Percentiles rank a stretch among this genome's conserved stretches.
These are phyloP conservation scores for Carassius carassius DNA, from an alignment of 2,113 vertebrate species.

Conservation along the genomic window DNA sequence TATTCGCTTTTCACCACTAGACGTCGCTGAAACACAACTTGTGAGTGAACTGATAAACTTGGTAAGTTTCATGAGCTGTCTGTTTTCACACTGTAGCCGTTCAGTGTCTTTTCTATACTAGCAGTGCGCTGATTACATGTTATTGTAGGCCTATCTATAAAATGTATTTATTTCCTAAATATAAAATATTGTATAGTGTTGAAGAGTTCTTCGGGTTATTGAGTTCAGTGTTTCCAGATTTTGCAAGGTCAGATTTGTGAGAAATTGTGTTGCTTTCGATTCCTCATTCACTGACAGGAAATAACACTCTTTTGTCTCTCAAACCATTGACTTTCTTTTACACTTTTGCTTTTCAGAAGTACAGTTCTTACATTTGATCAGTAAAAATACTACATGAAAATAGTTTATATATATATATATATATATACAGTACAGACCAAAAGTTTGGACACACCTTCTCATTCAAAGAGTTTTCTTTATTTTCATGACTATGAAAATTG, in stretches of 20 bases:
- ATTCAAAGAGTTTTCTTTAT: too few species aligned
- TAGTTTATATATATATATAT: not conserved
- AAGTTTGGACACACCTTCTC: too few species aligned
- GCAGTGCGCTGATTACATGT: not conserved
- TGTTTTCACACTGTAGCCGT: not conserved
- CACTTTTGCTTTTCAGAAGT: not conserved
- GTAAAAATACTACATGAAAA: not conserved
- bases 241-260: not conserved
- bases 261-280: slow-evolving; percentile 31
- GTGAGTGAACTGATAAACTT: not conserved
- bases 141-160: not conserved
- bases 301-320: not conserved
- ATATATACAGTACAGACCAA: too few species aligned
- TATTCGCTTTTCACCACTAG: slow-evolving; percentile 21
- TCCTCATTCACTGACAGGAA: slow-evolving; percentile 51
- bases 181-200: not conserved
- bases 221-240: not conserved
- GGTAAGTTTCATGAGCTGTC: too few species aligned
- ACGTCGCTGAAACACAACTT: slow-evolving; percentile 21
- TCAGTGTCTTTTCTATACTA: not conserved
- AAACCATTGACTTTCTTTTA: not conserved
- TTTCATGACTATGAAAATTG: too few species aligned
- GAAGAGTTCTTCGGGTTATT: not conserved
- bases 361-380: not conserved
- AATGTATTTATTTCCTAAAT: not conserved